phyloP scores from a whole-genome alignment of 2,113 vertebrate genomes.

The Tetraodon nigroviridis region DNA sequence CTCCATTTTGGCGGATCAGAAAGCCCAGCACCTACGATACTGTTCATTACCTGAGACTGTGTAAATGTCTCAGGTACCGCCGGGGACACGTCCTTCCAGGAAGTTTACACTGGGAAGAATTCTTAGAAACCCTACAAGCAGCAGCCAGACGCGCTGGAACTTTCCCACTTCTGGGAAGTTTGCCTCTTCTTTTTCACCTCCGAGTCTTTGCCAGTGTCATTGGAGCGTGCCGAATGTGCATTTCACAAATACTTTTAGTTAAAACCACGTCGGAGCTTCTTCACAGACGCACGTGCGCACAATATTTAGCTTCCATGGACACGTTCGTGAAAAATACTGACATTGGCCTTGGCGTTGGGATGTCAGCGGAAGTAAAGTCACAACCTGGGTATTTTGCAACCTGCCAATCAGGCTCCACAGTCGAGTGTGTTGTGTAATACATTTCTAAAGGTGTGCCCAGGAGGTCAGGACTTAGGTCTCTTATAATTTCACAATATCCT shows the following conservation, averaged over 20 bases:
- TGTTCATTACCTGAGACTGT: not conserved
- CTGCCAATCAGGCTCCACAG: no score
- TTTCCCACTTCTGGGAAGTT: conserved; percentile 1
- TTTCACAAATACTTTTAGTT: conserved; percentile 4
- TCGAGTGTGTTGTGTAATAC: no score
- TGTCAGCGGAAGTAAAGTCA: no score
- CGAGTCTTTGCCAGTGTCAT: conserved; percentile 15
- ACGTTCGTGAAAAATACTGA: no score
- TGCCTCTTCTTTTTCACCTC: not conserved
- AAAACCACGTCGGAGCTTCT: not conserved
- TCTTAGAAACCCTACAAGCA: conserved; percentile 32
- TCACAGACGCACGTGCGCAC: not conserved
- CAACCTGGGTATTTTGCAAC: no score
- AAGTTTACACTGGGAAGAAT: conserved; percentile 26
- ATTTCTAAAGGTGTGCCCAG: no score
- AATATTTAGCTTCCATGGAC: not conserved
- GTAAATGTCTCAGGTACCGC: not conserved
- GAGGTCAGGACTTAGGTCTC: no score
- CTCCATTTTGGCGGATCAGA: not conserved
- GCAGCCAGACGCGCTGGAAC: conserved; percentile 5
- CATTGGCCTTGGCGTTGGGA: no score
- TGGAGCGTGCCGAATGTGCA: not conserved
- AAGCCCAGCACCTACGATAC: fast-evolving
- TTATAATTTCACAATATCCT: no score
- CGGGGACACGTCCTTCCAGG: conserved; percentile 15